phyloP scores from a whole-genome alignment of 2,888 invertebrate species.

The Drosophila parthenogenetica region DNA sequence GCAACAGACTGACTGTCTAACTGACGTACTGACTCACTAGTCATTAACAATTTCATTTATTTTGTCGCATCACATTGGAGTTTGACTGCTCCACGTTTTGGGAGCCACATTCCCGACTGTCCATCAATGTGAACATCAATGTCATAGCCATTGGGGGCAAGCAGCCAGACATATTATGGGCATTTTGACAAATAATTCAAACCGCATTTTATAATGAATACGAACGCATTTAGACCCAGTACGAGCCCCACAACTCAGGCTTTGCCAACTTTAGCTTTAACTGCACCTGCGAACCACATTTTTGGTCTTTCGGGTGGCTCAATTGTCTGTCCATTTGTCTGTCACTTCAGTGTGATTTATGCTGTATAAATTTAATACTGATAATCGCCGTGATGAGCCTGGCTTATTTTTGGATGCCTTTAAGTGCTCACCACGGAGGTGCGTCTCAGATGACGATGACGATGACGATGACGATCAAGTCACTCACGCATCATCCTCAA shows the following conservation, averaged over 20 bases:
- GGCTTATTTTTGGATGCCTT: slow-evolving; percentile 69
- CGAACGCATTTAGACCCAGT: slow-evolving; percentile 32
- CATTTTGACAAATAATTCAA: slow-evolving; percentile 74
- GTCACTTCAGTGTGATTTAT: slow-evolving; percentile 61
- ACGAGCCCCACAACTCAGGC: neutral
- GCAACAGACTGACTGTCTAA: slow-evolving; percentile 6
- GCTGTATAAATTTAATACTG: slow-evolving; percentile 55
- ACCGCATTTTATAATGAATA: slow-evolving; percentile 73
- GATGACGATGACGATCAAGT: slow-evolving; percentile 36
- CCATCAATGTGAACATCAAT: slow-evolving; percentile 74
- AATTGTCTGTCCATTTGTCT: slow-evolving; percentile 19
- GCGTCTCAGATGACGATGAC: slow-evolving; percentile 38
- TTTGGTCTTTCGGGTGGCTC: slow-evolving; percentile 1
- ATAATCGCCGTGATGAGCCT: slow-evolving; percentile 65
- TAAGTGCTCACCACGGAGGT: slow-evolving; percentile 60
- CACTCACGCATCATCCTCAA: slow-evolving; percentile 61
- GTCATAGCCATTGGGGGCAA: slow-evolving; percentile 49
- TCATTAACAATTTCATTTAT: slow-evolving; percentile 81
- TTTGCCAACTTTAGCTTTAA: neutral
- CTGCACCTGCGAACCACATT: slow-evolving; percentile 13
- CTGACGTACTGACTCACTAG: slow-evolving; percentile 40
- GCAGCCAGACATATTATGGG: slow-evolving; percentile 49
- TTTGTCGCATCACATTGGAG: slow-evolving; percentile 60
- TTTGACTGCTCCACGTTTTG: slow-evolving; percentile 7
- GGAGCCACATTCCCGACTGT: slow-evolving; percentile 38